Conservation (phyloP, 2,888 invertebrate genomes). For the Coleophora flavipennella region DNA sequence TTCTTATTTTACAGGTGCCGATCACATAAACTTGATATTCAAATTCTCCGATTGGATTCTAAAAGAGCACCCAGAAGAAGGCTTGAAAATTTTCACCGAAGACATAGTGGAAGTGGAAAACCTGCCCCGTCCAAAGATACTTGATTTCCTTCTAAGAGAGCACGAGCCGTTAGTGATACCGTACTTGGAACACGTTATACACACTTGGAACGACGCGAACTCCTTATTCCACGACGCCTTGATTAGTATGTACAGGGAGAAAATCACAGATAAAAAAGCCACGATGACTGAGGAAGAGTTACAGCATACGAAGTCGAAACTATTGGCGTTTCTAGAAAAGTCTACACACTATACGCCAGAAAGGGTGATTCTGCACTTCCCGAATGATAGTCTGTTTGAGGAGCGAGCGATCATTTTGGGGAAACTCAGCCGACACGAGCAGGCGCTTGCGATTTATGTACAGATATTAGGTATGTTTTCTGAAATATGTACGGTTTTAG, state of each 20-base stretch:
- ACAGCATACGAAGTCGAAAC: conserved; percentile 61
- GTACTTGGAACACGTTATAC: conserved; percentile 95
- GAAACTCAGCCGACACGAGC: conserved; percentile 90
- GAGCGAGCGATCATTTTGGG: conserved; percentile 96
- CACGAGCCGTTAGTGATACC: conserved; percentile 88
- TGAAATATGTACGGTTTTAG: too few species aligned
- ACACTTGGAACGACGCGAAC: conserved; percentile 89
- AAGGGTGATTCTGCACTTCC: conserved; percentile 88
- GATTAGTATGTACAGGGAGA: conserved; percentile 90
- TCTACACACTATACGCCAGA: conserved; percentile 90
- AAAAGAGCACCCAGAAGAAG: conserved; percentile 88
- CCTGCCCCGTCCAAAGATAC: conserved; percentile 88
- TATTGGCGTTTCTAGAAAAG: conserved; percentile 85
- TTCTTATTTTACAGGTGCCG: conserved; percentile 66
- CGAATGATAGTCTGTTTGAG: conserved; percentile 87
- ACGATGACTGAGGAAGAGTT: conserved; percentile 47
- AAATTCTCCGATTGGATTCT: conserved; percentile 96
- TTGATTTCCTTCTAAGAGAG: conserved; percentile 89
- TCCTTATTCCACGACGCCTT: conserved; percentile 92
- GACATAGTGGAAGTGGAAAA: conserved; percentile 90
- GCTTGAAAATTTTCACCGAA: conserved; percentile 90
- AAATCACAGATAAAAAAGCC: conserved; percentile 60
- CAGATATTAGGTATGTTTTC: conserved; percentile 81
- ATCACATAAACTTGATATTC: conserved; percentile 89
- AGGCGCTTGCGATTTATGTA: conserved; percentile 93